phyloP scores from a whole-genome alignment of 2,113 vertebrate species.

The Stictonetta naevosa region DNA sequence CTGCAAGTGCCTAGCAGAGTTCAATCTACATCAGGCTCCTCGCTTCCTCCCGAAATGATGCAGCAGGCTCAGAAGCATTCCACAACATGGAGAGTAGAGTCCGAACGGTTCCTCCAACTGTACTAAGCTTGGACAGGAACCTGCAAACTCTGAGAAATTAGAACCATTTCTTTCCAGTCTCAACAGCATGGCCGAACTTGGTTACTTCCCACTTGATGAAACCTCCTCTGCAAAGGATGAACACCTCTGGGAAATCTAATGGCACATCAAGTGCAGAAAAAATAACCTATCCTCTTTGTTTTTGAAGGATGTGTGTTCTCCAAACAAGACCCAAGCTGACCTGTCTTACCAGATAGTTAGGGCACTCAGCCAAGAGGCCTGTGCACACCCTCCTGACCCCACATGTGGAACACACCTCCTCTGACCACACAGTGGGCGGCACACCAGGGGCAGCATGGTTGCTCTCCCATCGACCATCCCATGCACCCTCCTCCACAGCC shows the following conservation, averaged over 20 bases:
- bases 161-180: neutral
- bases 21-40: fast-evolving
- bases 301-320: neutral
- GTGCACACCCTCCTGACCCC: fast-evolving
- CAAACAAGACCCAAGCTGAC: neutral
- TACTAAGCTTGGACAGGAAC: fast-evolving
- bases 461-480: neutral
- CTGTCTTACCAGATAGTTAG: neutral
- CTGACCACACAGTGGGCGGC: fast-evolving
- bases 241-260: neutral
- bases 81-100: neutral
- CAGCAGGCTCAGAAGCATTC: neutral
- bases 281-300: neutral
- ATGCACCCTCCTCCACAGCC: neutral
- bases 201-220: neutral
- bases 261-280: neutral
- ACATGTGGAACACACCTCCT: neutral
- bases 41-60: fast-evolving
- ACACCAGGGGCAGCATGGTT: neutral
- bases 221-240: neutral
- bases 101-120: fast-evolving
- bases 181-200: fast-evolving
- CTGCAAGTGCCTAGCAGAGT: neutral
- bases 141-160: neutral
- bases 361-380: neutral